These are phyloP conservation scores for Lucinisca nassula DNA, from an alignment of 2,888 invertebrate species.

Conservation along the genomic window DNA sequence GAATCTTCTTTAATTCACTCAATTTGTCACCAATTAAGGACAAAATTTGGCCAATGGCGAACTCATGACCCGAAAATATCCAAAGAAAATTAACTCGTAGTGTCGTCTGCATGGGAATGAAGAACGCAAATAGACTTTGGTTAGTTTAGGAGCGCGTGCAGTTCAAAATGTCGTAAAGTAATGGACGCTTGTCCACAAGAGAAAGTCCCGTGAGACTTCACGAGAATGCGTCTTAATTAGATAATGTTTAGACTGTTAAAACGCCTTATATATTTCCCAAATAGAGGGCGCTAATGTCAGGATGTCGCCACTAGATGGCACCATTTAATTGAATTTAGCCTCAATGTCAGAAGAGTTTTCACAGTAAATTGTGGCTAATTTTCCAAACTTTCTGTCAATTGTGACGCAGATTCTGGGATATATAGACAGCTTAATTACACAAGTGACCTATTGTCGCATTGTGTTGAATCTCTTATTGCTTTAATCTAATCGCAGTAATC, in stretches of 20 bases:
- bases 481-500: conserved; percentile 4
- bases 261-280: conserved; percentile 57
- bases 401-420: conserved; percentile 33
- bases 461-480: conserved; percentile 4
- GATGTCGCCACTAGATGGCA: conserved; percentile 48
- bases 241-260: conserved; percentile 58
- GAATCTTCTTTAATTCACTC: conserved; percentile 19
- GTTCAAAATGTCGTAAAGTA: conserved; percentile 32
- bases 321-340: conserved; percentile 57
- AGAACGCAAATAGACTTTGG: conserved; percentile 42
- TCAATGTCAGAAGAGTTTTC: conserved; percentile 6
- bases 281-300: conserved; percentile 43
- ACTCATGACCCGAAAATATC: conserved; percentile 53
- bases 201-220: conserved; percentile 33
- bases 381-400: conserved; percentile 29
- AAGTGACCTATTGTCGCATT: conserved; percentile 54
- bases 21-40: conserved; percentile 47
- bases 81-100: conserved; percentile 49
- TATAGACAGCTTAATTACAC: conserved; percentile 56
- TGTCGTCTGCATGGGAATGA: conserved; percentile 52
- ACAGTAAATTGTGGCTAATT: conserved; percentile 51
- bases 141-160: conserved; percentile 49
- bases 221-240: conserved; percentile 44
- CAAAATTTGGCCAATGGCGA: conserved; percentile 35
- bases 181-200: conserved; percentile 29